These are phyloP conservation scores for Daboia siamensis DNA, from an alignment of 2,113 vertebrate species.

Conservation along the genomic window DNA sequence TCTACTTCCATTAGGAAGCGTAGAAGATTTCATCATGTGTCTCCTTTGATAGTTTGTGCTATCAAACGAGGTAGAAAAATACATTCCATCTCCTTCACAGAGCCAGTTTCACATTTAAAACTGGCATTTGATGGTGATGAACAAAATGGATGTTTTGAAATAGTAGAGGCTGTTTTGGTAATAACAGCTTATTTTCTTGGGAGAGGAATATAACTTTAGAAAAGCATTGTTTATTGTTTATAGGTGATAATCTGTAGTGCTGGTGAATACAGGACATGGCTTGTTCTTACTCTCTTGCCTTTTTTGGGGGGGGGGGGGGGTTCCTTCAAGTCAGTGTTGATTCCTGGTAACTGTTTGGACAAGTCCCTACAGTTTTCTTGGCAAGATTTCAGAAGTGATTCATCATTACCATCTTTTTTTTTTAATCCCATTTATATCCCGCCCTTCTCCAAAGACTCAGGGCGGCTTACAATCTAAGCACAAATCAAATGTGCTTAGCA, in stretches of 20 bases:
- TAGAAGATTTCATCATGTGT: background rate
- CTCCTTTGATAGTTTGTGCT: background rate
- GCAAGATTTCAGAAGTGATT: background rate
- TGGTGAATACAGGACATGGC: background rate
- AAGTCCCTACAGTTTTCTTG: background rate
- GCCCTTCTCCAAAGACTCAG: no score
- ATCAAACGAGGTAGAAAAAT: background rate
- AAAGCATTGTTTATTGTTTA: background rate
- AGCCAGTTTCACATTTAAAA: background rate
- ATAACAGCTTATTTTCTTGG: background rate
- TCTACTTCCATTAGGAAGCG: background rate
- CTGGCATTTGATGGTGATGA: background rate
- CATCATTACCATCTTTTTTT: background rate
- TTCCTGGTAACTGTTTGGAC: background rate
- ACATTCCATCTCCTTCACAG: background rate
- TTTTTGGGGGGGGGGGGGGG: background rate
- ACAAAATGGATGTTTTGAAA: background rate
- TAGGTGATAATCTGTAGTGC: background rate
- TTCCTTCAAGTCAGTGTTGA: background rate
- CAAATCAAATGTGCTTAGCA: no score
- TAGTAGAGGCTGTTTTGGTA: background rate
- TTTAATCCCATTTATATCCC: no score
- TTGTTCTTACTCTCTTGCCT: background rate
- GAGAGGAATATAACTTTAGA: background rate
- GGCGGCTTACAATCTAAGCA: no score